phyloP scores from a whole-genome alignment of 1,140 invertebrate genomes.

The Cydia amplana region DNA sequence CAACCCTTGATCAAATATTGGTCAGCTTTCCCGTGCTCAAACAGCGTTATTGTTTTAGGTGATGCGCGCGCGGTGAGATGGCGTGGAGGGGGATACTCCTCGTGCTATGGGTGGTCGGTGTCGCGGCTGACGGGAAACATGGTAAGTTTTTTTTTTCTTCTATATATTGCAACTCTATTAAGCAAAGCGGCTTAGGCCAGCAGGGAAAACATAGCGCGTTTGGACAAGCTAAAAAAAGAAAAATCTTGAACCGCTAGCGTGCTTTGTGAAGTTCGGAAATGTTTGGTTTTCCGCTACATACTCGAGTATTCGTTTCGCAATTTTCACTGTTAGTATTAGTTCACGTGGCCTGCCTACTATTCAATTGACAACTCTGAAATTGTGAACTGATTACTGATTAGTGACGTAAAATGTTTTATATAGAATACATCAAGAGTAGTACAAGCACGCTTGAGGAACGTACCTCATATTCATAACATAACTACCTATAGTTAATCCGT shows the following conservation, averaged over 20 bases:
- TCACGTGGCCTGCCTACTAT: constrained; percentile 33
- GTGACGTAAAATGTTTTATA: not conserved
- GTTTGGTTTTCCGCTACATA: not conserved
- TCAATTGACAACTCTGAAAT: not conserved
- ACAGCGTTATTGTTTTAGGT: constrained; percentile 75
- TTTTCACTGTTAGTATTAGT: not conserved
- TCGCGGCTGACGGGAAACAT: constrained; percentile 64
- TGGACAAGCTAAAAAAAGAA: constrained; percentile 38
- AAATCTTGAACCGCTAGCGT: not conserved
- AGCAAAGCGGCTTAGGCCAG: not conserved
- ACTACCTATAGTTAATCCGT: no score
- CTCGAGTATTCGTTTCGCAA: constrained; percentile 25
- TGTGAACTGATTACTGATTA: no score
- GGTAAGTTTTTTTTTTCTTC: constrained; percentile 53
- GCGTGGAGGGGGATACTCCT: constrained; percentile 65
- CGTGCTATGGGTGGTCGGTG: constrained; percentile 72
- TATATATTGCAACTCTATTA: constrained; percentile 6
- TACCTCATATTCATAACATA: no score
- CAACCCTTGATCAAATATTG: constrained; percentile 54
- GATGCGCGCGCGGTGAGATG: constrained; percentile 69
- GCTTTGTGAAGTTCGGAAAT: not conserved
- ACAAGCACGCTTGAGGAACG: no score
- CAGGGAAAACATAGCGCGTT: not conserved
- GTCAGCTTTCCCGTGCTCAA: constrained; percentile 61
- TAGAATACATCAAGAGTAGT: not conserved